Percentiles rank a stretch among this genome's conserved stretches.
phyloP scores from a whole-genome alignment of 2,113 vertebrate genomes.

The Scophthalmus maximus region DNA sequence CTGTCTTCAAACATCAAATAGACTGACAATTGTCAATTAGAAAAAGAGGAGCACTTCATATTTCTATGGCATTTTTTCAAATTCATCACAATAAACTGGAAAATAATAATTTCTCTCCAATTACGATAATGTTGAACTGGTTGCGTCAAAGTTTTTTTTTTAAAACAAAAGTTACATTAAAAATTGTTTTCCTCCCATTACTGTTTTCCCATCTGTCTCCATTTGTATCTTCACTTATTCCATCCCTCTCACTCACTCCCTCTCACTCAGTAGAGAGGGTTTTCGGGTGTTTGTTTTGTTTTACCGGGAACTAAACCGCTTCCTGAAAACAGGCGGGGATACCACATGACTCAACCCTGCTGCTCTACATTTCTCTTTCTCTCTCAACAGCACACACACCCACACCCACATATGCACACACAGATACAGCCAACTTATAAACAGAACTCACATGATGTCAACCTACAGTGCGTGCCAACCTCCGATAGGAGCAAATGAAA shows the following conservation, averaged over 20 bases:
- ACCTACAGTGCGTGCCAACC: constrained; percentile 68
- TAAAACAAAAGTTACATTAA: too few relatives aligned
- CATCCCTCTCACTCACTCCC: background rate
- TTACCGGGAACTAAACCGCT: constrained; percentile 70
- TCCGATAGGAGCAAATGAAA: constrained; percentile 71
- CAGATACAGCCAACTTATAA: constrained; percentile 61
- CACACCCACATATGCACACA: constrained; percentile 24
- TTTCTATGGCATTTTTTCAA: constrained; percentile 20
- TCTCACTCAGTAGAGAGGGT: background rate
- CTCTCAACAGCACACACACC: constrained; percentile 16
- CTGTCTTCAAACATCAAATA: constrained; percentile 31
- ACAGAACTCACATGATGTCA: constrained; percentile 71
- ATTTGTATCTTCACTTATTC: background rate
- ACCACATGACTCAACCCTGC: constrained; percentile 77
- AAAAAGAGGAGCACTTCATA: constrained; percentile 7
- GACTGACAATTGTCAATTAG: constrained; percentile 51
- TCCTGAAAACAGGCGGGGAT: constrained; percentile 83
- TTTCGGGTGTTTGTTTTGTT: constrained; percentile 41
- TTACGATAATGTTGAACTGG: background rate
- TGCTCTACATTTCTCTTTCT: constrained; percentile 31
- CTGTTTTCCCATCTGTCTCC: background rate
- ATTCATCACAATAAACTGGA: constrained; percentile 1
- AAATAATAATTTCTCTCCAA: constrained; percentile 1
- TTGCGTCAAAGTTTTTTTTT: background rate
- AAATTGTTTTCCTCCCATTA: background rate